These are phyloP conservation scores for Dicerorhinus sumatrensis DNA, from an alignment of 2,113 vertebrate genomes.

Conservation along the genomic window DNA sequence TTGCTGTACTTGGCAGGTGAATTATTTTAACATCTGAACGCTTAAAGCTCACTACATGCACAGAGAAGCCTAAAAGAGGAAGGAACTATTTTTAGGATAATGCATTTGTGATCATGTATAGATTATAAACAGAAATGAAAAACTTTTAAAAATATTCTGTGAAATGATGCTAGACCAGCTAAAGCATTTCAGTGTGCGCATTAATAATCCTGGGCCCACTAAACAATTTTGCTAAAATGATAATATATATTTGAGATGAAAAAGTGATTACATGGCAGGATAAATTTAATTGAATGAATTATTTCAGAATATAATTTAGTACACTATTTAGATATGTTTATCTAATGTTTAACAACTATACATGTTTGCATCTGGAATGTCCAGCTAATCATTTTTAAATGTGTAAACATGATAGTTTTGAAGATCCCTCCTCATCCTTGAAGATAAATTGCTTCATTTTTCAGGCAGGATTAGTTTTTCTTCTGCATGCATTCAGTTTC, in stretches of 20 bases:
- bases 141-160: neutral
- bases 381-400: neutral
- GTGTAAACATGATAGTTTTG: neutral
- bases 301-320: neutral
- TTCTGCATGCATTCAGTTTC: neutral
- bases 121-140: neutral
- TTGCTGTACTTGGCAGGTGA: conserved; percentile 29
- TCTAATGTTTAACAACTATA: neutral
- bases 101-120: neutral
- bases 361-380: neutral
- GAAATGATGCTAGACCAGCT: neutral
- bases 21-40: conserved; percentile 38
- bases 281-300: neutral
- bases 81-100: neutral
- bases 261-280: neutral
- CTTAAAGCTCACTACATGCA: neutral
- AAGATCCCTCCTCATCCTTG: neutral
- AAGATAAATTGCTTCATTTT: neutral
- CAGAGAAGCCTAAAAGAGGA: neutral
- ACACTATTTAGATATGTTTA: neutral
- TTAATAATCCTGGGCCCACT: neutral
- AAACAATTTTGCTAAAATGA: neutral
- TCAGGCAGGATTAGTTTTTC: neutral
- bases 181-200: neutral
- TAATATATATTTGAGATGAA: neutral